phyloP scores from a whole-genome alignment of 2,113 vertebrate species.

The Mormyrus iriodes region DNA sequence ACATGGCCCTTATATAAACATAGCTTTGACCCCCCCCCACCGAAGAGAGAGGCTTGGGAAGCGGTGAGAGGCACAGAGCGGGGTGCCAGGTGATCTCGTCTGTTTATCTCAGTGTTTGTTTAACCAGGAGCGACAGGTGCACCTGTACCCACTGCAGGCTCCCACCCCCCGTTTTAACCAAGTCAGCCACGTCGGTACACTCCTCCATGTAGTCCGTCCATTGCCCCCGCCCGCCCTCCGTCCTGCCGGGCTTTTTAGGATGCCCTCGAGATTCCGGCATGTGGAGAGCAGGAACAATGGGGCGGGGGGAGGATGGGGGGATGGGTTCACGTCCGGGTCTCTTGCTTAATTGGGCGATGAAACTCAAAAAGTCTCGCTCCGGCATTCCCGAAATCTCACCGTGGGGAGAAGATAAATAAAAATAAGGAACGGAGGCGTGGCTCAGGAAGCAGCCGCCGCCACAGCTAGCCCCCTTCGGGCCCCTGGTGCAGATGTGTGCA shows the following conservation, averaged over 20 bases:
- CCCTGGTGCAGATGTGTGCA: background rate
- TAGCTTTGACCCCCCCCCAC: background rate
- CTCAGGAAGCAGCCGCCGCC: background rate
- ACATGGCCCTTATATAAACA: background rate
- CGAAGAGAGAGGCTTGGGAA: background rate
- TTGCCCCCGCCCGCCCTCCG: background rate
- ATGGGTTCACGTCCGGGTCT: background rate
- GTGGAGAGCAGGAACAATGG: constrained; percentile 2
- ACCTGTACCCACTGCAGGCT: background rate
- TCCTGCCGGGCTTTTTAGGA: background rate
- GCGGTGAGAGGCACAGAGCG: background rate
- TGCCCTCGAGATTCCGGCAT: background rate
- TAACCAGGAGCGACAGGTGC: background rate
- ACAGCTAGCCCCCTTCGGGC: background rate
- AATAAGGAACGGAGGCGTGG: background rate
- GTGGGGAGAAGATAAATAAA: background rate
- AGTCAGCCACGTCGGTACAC: background rate
- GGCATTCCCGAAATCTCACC: background rate
- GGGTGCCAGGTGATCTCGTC: background rate
- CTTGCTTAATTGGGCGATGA: background rate
- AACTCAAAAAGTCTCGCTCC: background rate
- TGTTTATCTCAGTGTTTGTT: constrained; percentile 1
- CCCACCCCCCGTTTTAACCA: background rate
- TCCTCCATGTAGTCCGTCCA: background rate
- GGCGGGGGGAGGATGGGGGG: too few species aligned